These are phyloP conservation scores for Chorisops tibialis DNA, from an alignment of 2,888 invertebrate genomes.

Conservation along the genomic window DNA sequence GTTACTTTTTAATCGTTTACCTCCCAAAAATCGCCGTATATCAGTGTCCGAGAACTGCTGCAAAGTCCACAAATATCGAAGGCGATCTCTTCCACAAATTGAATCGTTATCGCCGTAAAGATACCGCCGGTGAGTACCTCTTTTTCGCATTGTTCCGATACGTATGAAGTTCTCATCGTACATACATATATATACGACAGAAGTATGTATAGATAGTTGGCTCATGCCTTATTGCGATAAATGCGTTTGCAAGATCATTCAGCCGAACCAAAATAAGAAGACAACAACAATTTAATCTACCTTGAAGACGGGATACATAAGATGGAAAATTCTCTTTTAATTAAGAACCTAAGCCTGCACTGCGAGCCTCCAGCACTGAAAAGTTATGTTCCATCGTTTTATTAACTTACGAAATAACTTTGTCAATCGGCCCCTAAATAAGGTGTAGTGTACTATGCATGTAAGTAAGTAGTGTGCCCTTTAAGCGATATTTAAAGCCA, in stretches of 20 bases:
- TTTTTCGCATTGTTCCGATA: constrained; percentile 16
- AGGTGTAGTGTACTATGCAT: too few species aligned
- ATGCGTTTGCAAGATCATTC: too few species aligned
- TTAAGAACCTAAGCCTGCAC: not conserved
- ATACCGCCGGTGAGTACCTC: constrained; percentile 2
- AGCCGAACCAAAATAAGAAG: too few species aligned
- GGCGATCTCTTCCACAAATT: constrained; percentile 15
- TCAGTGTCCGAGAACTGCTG: too few species aligned
- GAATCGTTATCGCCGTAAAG: constrained; percentile 12
- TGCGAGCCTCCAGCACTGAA: not conserved
- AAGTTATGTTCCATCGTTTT: constrained; percentile 16
- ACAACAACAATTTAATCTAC: constrained; percentile 14
- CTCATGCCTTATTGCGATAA: too few species aligned
- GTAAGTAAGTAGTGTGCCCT: too few species aligned
- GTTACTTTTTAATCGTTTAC: too few species aligned
- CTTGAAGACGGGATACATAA: not conserved
- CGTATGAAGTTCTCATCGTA: not conserved
- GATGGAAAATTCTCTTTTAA: not conserved
- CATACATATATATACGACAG: too few species aligned
- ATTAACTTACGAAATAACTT: constrained; percentile 13
- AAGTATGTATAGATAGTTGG: too few species aligned
- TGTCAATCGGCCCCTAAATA: constrained; percentile 2
- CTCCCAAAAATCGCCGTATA: too few species aligned
- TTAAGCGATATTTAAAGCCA: too few species aligned
- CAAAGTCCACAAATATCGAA: too few species aligned